A percentile compares a stretch with the other conserved stretches of the same genome.
These are phyloP conservation scores for Scophthalmus maximus DNA, from an alignment of 2,113 vertebrate species.

Conservation along the genomic window DNA sequence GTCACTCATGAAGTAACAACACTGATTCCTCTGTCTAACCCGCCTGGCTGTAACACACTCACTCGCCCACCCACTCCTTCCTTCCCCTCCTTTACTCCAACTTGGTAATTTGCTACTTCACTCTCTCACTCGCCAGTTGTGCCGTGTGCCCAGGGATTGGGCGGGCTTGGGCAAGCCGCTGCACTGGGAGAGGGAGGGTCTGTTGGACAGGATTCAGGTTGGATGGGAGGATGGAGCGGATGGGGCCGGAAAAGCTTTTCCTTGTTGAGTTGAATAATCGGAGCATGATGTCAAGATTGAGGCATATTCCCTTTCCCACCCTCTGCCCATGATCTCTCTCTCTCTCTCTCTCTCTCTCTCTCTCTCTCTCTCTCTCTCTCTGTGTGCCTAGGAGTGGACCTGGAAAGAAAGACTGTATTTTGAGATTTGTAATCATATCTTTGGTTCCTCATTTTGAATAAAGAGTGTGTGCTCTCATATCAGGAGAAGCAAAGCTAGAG, in stretches of 20 bases:
- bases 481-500: too few relatives aligned
- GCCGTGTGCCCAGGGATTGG: not conserved
- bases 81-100: conserved; percentile 15
- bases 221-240: conserved; percentile 20
- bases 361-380: not conserved
- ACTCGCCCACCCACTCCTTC: not conserved
- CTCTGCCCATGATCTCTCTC: not conserved
- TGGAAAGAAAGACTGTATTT: not conserved
- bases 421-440: too few relatives aligned
- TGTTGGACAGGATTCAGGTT: conserved; percentile 5
- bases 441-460: not conserved
- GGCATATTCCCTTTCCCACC: conserved; percentile 1
- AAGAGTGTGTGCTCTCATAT: too few relatives aligned
- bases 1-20: conserved; percentile 70
- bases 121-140: conserved; percentile 9
- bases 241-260: conserved; percentile 14
- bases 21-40: conserved; percentile 76
- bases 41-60: conserved; percentile 38
- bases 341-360: not conserved
- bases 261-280: conserved; percentile 36
- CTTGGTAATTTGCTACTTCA: not conserved
- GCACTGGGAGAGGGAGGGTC: conserved; percentile 25
- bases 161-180: not conserved
- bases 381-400: not conserved
- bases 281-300: conserved; percentile 63